Base-by-base conservation (phyloP, 2,888 invertebrate species). In the Vandiemenella viatica region DNA sequence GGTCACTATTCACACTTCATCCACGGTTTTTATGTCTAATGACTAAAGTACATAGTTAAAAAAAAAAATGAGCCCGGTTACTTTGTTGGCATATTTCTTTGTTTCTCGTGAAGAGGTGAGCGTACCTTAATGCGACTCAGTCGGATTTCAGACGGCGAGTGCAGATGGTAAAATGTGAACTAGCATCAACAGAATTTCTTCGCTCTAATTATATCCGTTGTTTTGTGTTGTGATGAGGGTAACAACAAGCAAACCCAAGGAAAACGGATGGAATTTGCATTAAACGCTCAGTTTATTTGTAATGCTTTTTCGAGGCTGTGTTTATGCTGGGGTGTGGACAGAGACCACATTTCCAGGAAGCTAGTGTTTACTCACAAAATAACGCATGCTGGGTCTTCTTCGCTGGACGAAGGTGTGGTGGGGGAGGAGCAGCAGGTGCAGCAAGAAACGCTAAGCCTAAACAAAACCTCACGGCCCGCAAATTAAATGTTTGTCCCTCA, bases 321-420 rank as follows among this genome's bases (percentile, higher is more conserved):
- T 52, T 54, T 54, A 52, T 53, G 53, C 53, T 50, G 26, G 53
- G 50, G 49, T 52, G 54, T 52, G 52, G 52, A 54, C 52, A 54
- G 49, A 50, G 50, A 37, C 49, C 51, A 53, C 43, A 45, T 48
- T 54, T 54, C 54, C 54, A 54, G 54, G 54, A 52, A 54, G 49
- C 49, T 37, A 22, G 8, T 55, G 52, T 53, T 55, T 52, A 55
- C 55, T 53, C 52, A 55, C 53, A 53, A 53, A 55, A 55, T 53
- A 55, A 43, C 50, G 53, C 37, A 37, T n/a, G n/a, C 44, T 42
- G 32, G 32, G 37, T 46, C 45, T n/a, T n/a, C n/a, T 46, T 47
- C 18, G 47, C 42, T 20, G 47, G 23, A 26, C 40, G 22, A 23
- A 37, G 32, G 43, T 48, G 43, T 13, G 47, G 18, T 18, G 37